These are phyloP conservation scores for Drosophila sulfurigaster DNA, from an alignment of 1,140 invertebrate genomes.

Conservation along the genomic window DNA sequence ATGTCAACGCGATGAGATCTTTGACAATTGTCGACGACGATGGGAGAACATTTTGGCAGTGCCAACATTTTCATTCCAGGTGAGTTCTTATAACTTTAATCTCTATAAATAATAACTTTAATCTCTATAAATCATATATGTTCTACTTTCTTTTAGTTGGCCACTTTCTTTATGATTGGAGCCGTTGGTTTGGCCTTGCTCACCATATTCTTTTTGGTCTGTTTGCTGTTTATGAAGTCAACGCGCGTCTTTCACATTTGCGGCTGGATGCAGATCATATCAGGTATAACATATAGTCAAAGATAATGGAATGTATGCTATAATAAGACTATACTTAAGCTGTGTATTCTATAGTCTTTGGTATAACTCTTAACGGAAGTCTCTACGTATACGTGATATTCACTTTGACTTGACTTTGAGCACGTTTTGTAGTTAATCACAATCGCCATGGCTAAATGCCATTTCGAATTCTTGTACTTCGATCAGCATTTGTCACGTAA, in stretches of 20 bases:
- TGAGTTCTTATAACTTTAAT: slow-evolving; percentile 80
- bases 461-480: slow-evolving; percentile 24
- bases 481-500: slow-evolving; percentile 40
- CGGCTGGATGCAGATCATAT: slow-evolving; percentile 96
- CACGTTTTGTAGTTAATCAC: slow-evolving; percentile 49
- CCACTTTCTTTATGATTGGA: slow-evolving; percentile 94
- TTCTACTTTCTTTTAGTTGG: slow-evolving; percentile 85
- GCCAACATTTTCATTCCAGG: slow-evolving; percentile 90
- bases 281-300: slow-evolving; percentile 88
- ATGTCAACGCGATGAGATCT: slow-evolving; percentile 90
- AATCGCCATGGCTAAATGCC: slow-evolving; percentile 24
- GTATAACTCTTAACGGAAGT: slow-evolving; percentile 11
- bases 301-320: too few species aligned
- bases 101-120: too few species aligned
- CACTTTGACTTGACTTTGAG: slow-evolving; percentile 25
- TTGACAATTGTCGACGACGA: slow-evolving; percentile 92
- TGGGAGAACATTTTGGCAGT: slow-evolving; percentile 94
- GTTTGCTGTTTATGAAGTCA: slow-evolving; percentile 97
- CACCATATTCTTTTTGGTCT: slow-evolving; percentile 94
- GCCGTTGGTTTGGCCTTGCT: slow-evolving; percentile 94
- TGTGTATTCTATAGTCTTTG: too few species aligned
- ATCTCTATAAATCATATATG: not conserved
- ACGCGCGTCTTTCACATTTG: slow-evolving; percentile 97
- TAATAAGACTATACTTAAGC: too few species aligned
- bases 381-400: slow-evolving; percentile 21